Conservation (phyloP, 2,888 invertebrate species). For the Acanthosepion lycidas region DNA sequence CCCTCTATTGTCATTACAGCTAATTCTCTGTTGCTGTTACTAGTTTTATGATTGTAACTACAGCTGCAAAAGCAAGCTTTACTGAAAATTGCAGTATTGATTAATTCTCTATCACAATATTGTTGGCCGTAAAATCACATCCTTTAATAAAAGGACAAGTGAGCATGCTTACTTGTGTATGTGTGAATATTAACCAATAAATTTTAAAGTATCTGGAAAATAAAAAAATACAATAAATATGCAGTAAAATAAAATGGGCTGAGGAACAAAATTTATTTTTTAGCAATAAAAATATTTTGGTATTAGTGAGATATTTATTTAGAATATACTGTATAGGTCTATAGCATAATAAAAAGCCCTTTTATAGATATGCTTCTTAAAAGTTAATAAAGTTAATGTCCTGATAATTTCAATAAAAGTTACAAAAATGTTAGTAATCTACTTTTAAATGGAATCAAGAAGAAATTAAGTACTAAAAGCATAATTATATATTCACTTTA, state of each 20-base stretch:
- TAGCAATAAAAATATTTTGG: background rate
- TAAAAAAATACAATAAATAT: background rate
- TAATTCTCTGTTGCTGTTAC: background rate
- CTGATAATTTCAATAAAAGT: background rate
- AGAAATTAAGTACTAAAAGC: background rate
- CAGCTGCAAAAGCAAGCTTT: background rate
- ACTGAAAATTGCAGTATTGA: background rate
- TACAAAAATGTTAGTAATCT: no score
- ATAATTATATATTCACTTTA: background rate
- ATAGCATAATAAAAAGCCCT: background rate
- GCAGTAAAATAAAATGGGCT: background rate
- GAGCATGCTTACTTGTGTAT: background rate
- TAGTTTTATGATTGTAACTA: background rate
- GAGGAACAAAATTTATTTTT: background rate
- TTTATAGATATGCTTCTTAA: background rate
- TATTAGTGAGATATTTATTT: background rate
- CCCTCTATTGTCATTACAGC: background rate
- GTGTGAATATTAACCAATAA: background rate
- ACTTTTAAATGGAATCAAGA: background rate
- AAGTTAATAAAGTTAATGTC: background rate
- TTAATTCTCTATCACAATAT: slow-evolving; percentile 14
- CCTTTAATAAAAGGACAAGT: background rate
- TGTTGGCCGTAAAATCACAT: background rate
- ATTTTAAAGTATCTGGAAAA: background rate
- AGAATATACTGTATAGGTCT: background rate